Conservation (phyloP, 2,797 vertebrate species). For the Masticophis lateralis region DNA sequence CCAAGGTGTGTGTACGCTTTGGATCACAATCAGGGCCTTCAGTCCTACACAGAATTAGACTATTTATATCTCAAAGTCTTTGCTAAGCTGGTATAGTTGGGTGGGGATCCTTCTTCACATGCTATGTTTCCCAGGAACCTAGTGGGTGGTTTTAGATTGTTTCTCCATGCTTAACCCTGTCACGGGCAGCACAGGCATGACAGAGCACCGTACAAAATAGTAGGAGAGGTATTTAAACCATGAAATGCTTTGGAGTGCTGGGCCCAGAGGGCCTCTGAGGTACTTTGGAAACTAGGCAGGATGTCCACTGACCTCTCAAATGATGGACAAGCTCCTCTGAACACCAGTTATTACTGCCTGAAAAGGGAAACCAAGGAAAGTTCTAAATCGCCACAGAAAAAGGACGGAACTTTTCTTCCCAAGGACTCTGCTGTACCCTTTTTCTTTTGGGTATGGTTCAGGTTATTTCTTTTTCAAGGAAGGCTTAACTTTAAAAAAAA, state of each 20-base stretch:
- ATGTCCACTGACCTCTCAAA: background rate
- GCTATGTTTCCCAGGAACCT: too few relatives aligned
- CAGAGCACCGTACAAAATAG: background rate
- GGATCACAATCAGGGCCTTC: background rate
- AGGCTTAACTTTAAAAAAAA: background rate
- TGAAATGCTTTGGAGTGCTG: background rate
- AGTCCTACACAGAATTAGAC: background rate
- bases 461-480: background rate
- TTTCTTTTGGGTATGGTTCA: background rate
- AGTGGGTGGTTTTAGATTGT: background rate
- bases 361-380: background rate
- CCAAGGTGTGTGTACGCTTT: background rate
- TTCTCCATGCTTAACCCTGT: background rate
- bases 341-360: too few relatives aligned
- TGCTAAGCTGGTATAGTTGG: background rate
- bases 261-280: too few relatives aligned
- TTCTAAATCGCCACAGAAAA: background rate
- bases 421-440: background rate
- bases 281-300: too few relatives aligned
- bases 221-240: background rate
- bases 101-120: background rate
- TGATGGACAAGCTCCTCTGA: background rate
- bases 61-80: background rate
- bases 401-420: background rate
- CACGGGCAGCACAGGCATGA: background rate